Evolutionary conservation across 1,140 invertebrate species (phyloP).

Genomic region (Pomacea maculata): DNA sequence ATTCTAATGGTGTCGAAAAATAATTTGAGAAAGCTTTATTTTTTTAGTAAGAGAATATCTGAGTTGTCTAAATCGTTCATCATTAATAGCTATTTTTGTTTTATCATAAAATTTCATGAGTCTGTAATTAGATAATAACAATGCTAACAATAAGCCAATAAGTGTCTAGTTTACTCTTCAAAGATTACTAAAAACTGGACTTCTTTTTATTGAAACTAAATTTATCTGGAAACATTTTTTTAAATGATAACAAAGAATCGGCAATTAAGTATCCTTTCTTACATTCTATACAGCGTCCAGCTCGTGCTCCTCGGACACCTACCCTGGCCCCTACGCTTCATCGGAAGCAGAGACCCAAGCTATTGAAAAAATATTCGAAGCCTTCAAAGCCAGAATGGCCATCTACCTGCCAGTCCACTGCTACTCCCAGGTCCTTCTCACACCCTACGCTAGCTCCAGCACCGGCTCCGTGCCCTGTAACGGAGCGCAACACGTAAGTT

Average conservation of each 20-base stretch:
- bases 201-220: neutral
- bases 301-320: conserved; percentile 3
- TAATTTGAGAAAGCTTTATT: no score
- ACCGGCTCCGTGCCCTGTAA: no score
- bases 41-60: no score
- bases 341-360: conserved; percentile 15
- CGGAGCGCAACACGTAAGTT: no score
- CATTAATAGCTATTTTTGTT: neutral
- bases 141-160: neutral
- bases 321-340: conserved; percentile 3
- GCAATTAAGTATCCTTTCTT: neutral
- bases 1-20: no score
- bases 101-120: neutral
- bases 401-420: neutral
- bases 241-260: neutral
- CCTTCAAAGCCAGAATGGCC: neutral
- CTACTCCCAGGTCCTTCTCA: conserved; percentile 10
- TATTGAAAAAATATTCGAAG: conserved; percentile 2
- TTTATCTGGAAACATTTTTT: neutral
- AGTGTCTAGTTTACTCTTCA: neutral
- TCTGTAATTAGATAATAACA: neutral
- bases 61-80: no score
- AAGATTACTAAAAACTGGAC: neutral
- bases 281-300: neutral
- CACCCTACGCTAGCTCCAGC: neutral